Evolutionary conservation across 2,888 invertebrate species (phyloP), one percentile per base, ranked within the genome.

Genomic region (Suillia variegata): DNA sequence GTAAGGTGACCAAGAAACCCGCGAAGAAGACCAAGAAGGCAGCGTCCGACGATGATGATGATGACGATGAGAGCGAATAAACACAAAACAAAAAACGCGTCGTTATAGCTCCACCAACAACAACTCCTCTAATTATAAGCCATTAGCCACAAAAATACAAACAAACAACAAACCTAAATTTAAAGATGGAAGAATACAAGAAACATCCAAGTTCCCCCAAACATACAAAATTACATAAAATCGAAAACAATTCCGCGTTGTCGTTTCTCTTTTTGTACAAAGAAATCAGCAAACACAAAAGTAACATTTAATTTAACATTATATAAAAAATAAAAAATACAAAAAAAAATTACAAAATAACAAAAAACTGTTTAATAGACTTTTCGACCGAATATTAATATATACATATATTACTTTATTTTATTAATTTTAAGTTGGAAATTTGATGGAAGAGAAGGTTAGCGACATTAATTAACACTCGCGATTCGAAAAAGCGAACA

Each of bases 41-140:
- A 62, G 87, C 86, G 65, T 88, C 87, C 21, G 87, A 88, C 50
- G 87, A 87, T 45, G 87, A 86, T 17, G 79, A 79, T 12, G 88
- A 88, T 55, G 87, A 85, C 58, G 87, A 88, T 69, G 86, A 86
- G 78, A 87, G 88, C 85, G 87, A 88, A 80, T 87, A 87, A 85
- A 67, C 51, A 54, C 59, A 21, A 31, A 58, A 42, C 21, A 24
- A 54, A 56, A 24, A 13, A 17, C 6, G 38, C 38, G 38, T n/a
- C n/a, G n/a, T n/a, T n/a, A n/a, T n/a, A 8, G 31, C 12, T 22
- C 49, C 22, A 49, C 15, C 20, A 38, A 33, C 42, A 31, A 13
- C 10, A 38, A n/a, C 6, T 13, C 6, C n/a, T 13, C n/a, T 38
- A 38, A 4, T 57, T 50, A 56, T 45, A 15, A 52, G 38, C 34